phyloP scores from a whole-genome alignment of 2,797 vertebrate genomes.

The Moxostoma hubbsi region DNA sequence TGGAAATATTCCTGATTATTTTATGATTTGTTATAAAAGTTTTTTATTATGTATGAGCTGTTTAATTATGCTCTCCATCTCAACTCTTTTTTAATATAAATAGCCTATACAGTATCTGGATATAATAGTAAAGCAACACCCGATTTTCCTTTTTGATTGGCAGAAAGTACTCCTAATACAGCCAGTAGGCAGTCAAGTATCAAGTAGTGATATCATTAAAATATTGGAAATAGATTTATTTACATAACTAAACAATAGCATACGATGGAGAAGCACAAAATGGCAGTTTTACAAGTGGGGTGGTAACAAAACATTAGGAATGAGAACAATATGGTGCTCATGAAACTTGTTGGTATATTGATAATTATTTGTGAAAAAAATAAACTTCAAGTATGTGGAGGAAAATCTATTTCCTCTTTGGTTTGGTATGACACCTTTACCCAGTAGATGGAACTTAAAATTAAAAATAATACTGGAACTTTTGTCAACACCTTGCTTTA shows the following conservation, averaged over 20 bases:
- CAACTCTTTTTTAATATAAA: not conserved
- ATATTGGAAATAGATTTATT: no score
- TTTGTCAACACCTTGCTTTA: not conserved
- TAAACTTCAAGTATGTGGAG: not conserved
- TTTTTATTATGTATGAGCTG: slow-evolving; percentile 9
- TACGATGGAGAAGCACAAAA: no score
- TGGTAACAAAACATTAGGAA: no score
- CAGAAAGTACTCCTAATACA: no score
- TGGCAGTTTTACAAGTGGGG: no score
- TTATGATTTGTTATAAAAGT: not conserved
- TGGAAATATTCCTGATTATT: not conserved
- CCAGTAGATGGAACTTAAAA: not conserved
- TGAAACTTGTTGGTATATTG: no score
- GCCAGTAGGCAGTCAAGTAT: no score
- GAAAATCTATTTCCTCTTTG: not conserved
- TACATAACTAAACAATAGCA: no score
- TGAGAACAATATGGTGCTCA: no score
- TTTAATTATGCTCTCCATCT: not conserved
- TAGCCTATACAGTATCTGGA: not conserved
- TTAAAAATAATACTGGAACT: not conserved
- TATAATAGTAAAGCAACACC: not conserved
- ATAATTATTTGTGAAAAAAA: no score
- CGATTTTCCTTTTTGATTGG: not conserved
- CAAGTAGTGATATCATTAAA: no score
- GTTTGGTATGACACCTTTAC: not conserved